phyloP scores from a whole-genome alignment of 2,113 vertebrate species.

The Caloenas nicobarica region DNA sequence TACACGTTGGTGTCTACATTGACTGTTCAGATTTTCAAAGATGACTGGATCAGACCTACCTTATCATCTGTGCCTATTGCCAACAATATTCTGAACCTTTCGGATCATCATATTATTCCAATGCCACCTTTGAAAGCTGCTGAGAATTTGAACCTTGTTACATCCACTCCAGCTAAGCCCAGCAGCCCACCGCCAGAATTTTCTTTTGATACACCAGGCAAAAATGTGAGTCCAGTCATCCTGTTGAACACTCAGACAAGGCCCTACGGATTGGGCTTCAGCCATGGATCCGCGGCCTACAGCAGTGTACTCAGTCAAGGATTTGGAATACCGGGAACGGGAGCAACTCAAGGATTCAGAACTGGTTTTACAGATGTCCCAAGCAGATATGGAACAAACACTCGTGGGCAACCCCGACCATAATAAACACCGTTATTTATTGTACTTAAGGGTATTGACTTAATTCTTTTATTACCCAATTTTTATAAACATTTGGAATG shows the following conservation, averaged over 20 bases:
- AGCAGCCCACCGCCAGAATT: conserved; percentile 94
- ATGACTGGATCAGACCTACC: conserved; percentile 92
- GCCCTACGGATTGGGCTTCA: conserved; percentile 83
- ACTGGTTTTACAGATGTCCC: conserved; percentile 81
- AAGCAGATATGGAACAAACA: conserved; percentile 78
- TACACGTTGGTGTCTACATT: conserved; percentile 88
- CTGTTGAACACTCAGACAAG: conserved; percentile 81
- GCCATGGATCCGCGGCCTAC: conserved; percentile 80
- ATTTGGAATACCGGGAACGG: conserved; percentile 65
- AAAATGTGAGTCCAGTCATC: conserved; percentile 82
- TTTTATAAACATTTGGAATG: conserved; percentile 68
- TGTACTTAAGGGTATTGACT: conserved; percentile 68
- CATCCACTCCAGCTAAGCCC: conserved; percentile 91
- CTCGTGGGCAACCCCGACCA: conserved; percentile 78
- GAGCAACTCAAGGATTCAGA: conserved; percentile 83
- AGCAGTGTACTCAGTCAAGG: conserved; percentile 78
- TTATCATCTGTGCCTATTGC: conserved; percentile 81
- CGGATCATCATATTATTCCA: conserved; percentile 81
- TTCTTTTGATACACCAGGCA: conserved; percentile 90
- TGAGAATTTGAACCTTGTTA: conserved; percentile 79
- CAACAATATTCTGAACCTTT: conserved; percentile 76
- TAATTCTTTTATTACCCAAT: conserved; percentile 67
- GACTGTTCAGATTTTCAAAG: conserved; percentile 97
- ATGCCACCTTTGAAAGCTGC: conserved; percentile 71
- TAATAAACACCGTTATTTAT: conserved; percentile 76